These are phyloP conservation scores for Nomia melanderi DNA, from an alignment of 1,140 invertebrate genomes.

Conservation along the genomic window DNA sequence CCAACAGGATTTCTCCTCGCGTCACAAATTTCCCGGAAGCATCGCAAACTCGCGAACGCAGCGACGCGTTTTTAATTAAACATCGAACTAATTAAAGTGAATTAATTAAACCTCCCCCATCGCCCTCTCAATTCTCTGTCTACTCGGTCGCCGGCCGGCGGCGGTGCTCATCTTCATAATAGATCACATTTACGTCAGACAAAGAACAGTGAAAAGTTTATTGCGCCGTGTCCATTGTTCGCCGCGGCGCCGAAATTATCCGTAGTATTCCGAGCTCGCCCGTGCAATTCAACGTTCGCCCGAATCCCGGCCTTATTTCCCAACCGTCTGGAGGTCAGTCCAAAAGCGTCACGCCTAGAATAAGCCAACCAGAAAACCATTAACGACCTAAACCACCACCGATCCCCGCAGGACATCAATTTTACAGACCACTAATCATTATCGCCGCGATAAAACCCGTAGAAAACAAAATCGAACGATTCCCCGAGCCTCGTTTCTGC, in stretches of 20 bases:
- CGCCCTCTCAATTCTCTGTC: constrained; percentile 5
- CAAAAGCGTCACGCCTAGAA: too few relatives aligned
- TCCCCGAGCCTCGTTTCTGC: too few relatives aligned
- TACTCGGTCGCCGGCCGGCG: not conserved
- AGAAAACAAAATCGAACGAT: too few relatives aligned
- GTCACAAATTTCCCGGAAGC: constrained; percentile 28
- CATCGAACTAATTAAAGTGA: constrained; percentile 62
- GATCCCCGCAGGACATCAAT: too few relatives aligned
- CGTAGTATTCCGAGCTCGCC: not conserved
- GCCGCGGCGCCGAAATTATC: not conserved
- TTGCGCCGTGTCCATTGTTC: not conserved
- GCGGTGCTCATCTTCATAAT: not conserved
- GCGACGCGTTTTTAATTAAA: constrained; percentile 64
- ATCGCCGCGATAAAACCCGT: too few relatives aligned
- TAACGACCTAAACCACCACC: too few relatives aligned
- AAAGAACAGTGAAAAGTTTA: not conserved
- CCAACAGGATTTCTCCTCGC: constrained; percentile 34
- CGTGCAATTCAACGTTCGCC: not conserved
- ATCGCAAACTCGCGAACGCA: constrained; percentile 20
- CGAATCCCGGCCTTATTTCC: too few relatives aligned
- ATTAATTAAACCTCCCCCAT: constrained; percentile 55
- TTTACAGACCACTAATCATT: too few relatives aligned
- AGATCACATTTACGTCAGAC: not conserved
- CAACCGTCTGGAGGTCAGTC: too few relatives aligned
- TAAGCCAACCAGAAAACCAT: too few relatives aligned